These are phyloP conservation scores for Oryzaephilus surinamensis DNA, from an alignment of 1,140 invertebrate genomes.

Conservation along the genomic window DNA sequence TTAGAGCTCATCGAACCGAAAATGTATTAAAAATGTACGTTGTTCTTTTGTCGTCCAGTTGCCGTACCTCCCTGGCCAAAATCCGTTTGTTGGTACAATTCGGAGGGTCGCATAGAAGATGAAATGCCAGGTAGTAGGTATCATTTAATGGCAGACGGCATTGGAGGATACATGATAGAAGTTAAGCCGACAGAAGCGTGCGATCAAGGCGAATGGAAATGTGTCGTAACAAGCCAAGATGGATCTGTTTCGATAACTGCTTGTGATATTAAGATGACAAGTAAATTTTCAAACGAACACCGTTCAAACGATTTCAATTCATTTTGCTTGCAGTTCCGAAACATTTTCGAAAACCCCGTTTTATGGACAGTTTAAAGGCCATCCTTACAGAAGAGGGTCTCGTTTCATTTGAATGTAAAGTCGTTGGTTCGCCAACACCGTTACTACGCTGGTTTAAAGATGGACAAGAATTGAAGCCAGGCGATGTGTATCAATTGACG, in stretches of 20 bases:
- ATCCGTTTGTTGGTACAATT: constrained; percentile 73
- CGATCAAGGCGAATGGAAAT: constrained; percentile 84
- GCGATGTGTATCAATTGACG: constrained; percentile 83
- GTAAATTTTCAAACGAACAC: constrained; percentile 36
- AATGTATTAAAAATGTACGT: background rate
- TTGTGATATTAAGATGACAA: constrained; percentile 60
- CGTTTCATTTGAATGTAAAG: constrained; percentile 87
- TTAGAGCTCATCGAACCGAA: background rate
- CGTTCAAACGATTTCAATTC: background rate
- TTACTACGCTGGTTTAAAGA: constrained; percentile 83
- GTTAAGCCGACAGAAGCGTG: constrained; percentile 59
- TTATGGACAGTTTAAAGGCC: constrained; percentile 79
- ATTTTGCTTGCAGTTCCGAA: constrained; percentile 58
- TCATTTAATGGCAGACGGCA: constrained; percentile 63
- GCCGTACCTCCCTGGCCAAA: constrained; percentile 73
- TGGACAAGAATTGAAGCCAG: constrained; percentile 79
- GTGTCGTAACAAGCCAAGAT: constrained; percentile 62
- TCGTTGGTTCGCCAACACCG: constrained; percentile 81
- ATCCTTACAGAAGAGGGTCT: constrained; percentile 81
- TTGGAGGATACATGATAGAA: constrained; percentile 66
- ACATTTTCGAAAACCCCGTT: constrained; percentile 77
- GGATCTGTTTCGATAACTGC: constrained; percentile 61
- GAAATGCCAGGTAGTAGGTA: constrained; percentile 47
- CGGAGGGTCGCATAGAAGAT: constrained; percentile 58
- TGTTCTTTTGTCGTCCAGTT: constrained; percentile 37